Evolutionary conservation across 2,888 invertebrate species (phyloP), one percentile per base, ranked within the genome.

Genomic region (Tetrapedia diversipes): DNA sequence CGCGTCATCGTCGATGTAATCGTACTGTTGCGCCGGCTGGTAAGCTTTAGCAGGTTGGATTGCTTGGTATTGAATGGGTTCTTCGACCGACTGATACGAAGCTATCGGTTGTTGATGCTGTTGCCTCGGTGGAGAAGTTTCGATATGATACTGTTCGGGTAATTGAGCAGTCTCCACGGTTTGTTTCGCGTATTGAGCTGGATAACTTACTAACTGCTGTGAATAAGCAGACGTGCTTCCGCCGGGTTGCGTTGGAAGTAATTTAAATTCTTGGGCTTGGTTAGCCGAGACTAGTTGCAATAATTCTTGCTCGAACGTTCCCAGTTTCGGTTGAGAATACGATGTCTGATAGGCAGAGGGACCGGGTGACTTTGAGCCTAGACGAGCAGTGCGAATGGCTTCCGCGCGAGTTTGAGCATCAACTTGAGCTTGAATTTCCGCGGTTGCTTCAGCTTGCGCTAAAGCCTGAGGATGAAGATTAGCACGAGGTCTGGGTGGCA

Each of bases 281-380:
- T 91, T 91, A 0, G 90, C 90, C 1, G 87, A 89, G 1, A 91
- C 90, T 7, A 91, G 59, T 64, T 91, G 90, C 24, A 90, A 74
- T 6, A 90, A 70, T 49, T 91, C 91, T 54, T 91, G 91, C 65
- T 91, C 91, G 74, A 91, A 91, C 0, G 89, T 89, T 47, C 90
- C 90, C 2, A 90, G 76, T 67, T 91, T 91, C 0, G 85, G 86
- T n/a, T 86, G 87, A 1, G 73, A 47, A 53, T 90, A 90, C 14
- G 87, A 75, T 0, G 86, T 79, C 68, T 89, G 87, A 51, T 90
- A 90, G 4, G 84, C 71, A 1, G 86, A 76, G 1, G 84, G 61
- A 14, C 78, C 77, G 1, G 88, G 77, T 0, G 86, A 79, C 56
- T 85, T 86, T 0, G 86, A 79, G 29, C 86, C 85, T 24, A 89